Evolutionary conservation across 2,113 vertebrate species (phyloP), one percentile per base, ranked within the genome.

Genomic region (Mastomys coucha): DNA sequence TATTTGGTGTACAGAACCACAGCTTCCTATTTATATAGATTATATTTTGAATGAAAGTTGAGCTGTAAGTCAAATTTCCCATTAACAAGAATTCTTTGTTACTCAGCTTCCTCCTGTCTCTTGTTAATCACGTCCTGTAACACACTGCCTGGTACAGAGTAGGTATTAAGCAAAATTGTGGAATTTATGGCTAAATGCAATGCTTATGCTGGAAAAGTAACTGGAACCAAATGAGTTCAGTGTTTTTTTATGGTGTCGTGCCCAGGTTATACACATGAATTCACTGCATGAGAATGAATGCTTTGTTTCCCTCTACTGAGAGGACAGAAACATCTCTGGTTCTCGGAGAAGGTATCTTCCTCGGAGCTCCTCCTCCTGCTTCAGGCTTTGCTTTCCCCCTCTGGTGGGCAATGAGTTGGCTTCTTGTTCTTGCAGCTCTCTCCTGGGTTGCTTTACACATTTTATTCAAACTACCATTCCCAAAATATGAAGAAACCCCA

Each of bases 1-100:
- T 36, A 45, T 81, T 78, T 82, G 42, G 2, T 70, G 45, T 63
- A 65, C 39, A 89, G 51, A 3, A 82, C 26, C 16, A 78, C n/a
- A 76, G 7, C 39, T 91, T 26, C 56, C 67, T 67, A 87, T 93
- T 94, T 93, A 75, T 45, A 76, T 22, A 82, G 19, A 65, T 81
- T 60, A 24, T 69, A 69, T 91, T 93, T 36, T 96, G 49, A 73
- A 95, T 96, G 56, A 73, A 94, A 89, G 36, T 13, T 36, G 51
- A 39, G 60, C 89, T 94, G 51, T 65, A 80, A 73, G 33, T 39
- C 75, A 76, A 78, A 94, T 77, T 65, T 7, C 16, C 45, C 36
- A 16, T 4, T 45, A 72, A 86, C 24, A 65, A 81, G 42, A 70
- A 75, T 3, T 58, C 36, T 19, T 73, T 89, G 13, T 88, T 75